Conservation (phyloP, 1,140 invertebrate genomes). For the Brachionus rubens region DNA sequence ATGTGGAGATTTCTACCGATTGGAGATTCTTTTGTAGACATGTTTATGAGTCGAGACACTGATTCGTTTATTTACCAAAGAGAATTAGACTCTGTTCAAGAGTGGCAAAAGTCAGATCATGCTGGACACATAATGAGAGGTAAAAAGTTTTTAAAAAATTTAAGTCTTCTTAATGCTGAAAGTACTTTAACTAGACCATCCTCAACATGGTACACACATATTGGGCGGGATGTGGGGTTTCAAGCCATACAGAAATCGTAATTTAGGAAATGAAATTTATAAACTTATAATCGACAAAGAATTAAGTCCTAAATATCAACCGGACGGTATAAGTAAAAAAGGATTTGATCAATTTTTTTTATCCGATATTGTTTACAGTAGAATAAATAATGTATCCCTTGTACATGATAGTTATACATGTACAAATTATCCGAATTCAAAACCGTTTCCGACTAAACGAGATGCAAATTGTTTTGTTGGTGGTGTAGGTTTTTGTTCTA, state of each 20-base stretch:
- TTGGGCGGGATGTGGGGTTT: slow-evolving; percentile 43
- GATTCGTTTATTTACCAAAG: no score
- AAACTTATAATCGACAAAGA: neutral
- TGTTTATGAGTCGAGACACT: no score
- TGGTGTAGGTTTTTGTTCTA: neutral
- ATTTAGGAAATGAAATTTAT: neutral
- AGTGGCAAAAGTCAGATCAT: no score
- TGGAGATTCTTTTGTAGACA: no score
- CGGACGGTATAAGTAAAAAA: neutral
- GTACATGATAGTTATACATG: slow-evolving; percentile 38
- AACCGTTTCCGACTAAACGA: slow-evolving; percentile 9
- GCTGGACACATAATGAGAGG: no score
- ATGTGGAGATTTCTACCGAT: no score
- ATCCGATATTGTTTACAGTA: neutral
- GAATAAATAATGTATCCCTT: neutral
- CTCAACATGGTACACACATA: neutral
- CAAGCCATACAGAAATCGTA: neutral
- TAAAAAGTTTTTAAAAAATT: no score
- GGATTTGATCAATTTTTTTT: slow-evolving; percentile 34
- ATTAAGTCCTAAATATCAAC: neutral
- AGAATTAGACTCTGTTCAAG: no score
- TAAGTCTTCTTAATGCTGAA: no score
- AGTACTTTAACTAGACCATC: slow-evolving; percentile 21
- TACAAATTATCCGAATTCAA: neutral
- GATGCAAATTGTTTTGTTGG: slow-evolving; percentile 36